Evolutionary conservation across 1,140 invertebrate genomes (phyloP).

Genomic region (Pseudomyrmex flavicornis): DNA sequence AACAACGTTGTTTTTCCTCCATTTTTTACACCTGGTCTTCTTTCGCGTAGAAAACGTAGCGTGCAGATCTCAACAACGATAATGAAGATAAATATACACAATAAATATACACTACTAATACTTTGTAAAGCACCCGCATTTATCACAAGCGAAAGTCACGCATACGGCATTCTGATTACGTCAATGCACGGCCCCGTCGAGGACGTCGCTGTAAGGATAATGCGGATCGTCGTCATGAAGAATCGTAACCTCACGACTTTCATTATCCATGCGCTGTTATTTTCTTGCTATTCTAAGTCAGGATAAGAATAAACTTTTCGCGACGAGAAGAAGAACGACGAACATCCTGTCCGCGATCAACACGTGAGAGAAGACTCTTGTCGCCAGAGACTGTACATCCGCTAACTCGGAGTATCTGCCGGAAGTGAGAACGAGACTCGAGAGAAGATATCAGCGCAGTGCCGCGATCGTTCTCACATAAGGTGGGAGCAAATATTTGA

Average conservation of each 20-base stretch:
- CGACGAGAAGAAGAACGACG: not conserved
- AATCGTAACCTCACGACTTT: constrained; percentile 14
- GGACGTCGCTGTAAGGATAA: constrained; percentile 29
- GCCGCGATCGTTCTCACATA: constrained; percentile 47
- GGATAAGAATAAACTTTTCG: constrained; percentile 19
- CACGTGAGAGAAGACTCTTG: constrained; percentile 28
- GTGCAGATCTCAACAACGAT: constrained; percentile 9
- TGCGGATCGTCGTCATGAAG: constrained; percentile 9
- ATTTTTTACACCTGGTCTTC: constrained; percentile 24
- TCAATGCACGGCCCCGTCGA: constrained; percentile 24
- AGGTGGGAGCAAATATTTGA: constrained; percentile 60
- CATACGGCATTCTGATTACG: constrained; percentile 27
- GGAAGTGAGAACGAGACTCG: constrained; percentile 54
- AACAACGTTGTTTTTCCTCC: not conserved
- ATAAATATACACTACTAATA: constrained; percentile 22
- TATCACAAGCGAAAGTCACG: constrained; percentile 53
- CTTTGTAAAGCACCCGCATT: constrained; percentile 14
- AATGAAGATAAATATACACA: constrained; percentile 8
- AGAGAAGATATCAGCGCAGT: constrained; percentile 15
- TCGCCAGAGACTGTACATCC: not conserved
- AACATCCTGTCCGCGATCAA: constrained; percentile 29
- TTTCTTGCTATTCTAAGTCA: not conserved
- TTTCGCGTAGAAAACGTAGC: not conserved
- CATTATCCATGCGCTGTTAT: constrained; percentile 35
- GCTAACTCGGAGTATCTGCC: constrained; percentile 54